Base-by-base conservation (phyloP, 2,113 vertebrate genomes). In the Podocnemis expansa region DNA sequence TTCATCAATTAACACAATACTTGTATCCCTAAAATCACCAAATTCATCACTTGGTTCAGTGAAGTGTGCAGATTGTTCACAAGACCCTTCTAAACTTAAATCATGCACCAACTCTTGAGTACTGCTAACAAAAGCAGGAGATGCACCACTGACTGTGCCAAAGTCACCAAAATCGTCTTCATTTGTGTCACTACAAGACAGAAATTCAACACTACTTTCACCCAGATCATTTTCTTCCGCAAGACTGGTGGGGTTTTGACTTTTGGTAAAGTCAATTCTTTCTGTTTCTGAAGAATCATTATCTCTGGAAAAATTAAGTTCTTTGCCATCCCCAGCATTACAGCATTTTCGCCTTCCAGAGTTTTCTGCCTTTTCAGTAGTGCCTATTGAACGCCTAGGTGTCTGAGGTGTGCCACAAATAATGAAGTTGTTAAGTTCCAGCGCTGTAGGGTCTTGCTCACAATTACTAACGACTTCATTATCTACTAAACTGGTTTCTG, bases 131-230 rank as follows among this genome's bases (percentile, higher is more conserved):
- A 97, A 93, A 91, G 95, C 84, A 89, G 95, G 94, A 96, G 97
- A 96, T 0, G 84, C 96, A 2, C 98, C 98, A 91, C 98, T 98
- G 4, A 98, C 98, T 78, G 98, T 98, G 96, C 99, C 99, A 93
- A 98, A 98, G 91, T 99, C 99, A 27, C 98, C 98, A 96, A 98
- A 98, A 76, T 98, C 98, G 80, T 98, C 96, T 31, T 98, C 98
- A 5, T 34, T 96, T 22, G 91, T 78, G 8, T 98, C 95, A 5
- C 91, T 97, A 90, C 96, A 97, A 91, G 97, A 98, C 31, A 92
- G 92, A 96, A 95, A 93, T 88, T 98, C 95, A 80, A 96, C 97
- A 70, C 95, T 96, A 84, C 92, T 96, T 67, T 90, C 95, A 86
- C n/a, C 79, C 41, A 47, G 78, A 78, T 89, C 34, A 75, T 94